phyloP scores from a whole-genome alignment of 2,888 invertebrate species.

The Mylabris sibirica region DNA sequence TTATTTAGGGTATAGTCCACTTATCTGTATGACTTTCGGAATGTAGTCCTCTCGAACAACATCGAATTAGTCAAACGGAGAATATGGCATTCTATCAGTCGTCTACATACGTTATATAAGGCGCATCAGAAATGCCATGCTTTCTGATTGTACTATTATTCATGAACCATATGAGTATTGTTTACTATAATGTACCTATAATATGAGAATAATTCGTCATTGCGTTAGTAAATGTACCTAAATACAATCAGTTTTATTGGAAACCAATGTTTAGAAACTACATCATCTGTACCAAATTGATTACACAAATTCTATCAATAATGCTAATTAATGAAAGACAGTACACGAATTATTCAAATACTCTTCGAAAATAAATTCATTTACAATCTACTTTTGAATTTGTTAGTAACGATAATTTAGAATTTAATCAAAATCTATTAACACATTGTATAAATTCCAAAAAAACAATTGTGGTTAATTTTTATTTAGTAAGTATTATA shows the following conservation, averaged over 20 bases:
- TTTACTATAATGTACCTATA: slow-evolving; percentile 11
- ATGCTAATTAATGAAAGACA: neutral
- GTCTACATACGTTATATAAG: slow-evolving; percentile 41
- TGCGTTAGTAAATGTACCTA: slow-evolving; percentile 25
- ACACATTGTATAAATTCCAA: too few species aligned
- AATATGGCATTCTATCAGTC: slow-evolving; percentile 43
- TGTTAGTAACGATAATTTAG: neutral
- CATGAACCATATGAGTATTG: slow-evolving; percentile 30
- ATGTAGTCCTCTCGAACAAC: slow-evolving; percentile 41
- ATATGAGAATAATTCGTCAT: slow-evolving; percentile 19
- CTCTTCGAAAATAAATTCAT: too few species aligned
- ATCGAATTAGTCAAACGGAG: slow-evolving; percentile 48
- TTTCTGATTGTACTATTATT: slow-evolving; percentile 34
- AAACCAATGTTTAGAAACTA: neutral
- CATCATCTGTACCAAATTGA: neutral
- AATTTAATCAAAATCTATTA: neutral
- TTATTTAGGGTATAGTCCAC: slow-evolving; percentile 33
- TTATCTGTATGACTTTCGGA: slow-evolving; percentile 37
- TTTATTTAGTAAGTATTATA: slow-evolving; percentile 3
- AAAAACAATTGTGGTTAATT: neutral
- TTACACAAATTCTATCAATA: neutral
- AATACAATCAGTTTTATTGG: slow-evolving; percentile 25
- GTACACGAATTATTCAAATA: neutral
- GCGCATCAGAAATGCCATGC: slow-evolving; percentile 31
- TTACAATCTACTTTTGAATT: too few species aligned